phyloP scores from a whole-genome alignment of 2,888 invertebrate genomes.

The Eupithecia inturbata region DNA sequence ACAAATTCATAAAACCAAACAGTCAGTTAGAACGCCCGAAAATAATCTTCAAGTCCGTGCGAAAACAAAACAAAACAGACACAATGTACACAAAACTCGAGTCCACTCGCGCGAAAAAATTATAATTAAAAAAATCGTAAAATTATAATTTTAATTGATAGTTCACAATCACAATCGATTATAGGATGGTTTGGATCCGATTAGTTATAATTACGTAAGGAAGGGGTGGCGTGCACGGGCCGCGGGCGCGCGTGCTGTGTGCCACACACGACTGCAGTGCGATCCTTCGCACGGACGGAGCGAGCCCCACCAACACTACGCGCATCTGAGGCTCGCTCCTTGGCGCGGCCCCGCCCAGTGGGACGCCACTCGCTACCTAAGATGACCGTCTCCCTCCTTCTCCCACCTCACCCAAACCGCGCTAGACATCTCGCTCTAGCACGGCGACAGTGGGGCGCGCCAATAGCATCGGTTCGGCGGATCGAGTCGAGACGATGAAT shows the following conservation, averaged over 20 bases:
- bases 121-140: constrained; percentile 52
- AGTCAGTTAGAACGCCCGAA: constrained; percentile 66
- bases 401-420: constrained; percentile 58
- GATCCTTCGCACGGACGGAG: constrained; percentile 83
- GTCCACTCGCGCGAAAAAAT: constrained; percentile 63
- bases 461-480: constrained; percentile 83
- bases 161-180: constrained; percentile 80
- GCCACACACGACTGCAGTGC: constrained; percentile 84
- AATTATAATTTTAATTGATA: constrained; percentile 56
- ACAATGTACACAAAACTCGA: constrained; percentile 62
- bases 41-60: constrained; percentile 56
- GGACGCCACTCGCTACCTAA: constrained; percentile 83
- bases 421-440: constrained; percentile 68
- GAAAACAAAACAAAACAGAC: constrained; percentile 75
- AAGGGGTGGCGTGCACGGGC: constrained; percentile 68
- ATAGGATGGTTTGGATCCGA: constrained; percentile 73
- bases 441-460: constrained; percentile 83
- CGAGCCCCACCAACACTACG: constrained; percentile 86
- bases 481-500: constrained; percentile 84
- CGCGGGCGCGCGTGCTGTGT: constrained; percentile 77
- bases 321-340: constrained; percentile 85
- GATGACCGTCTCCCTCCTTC: constrained; percentile 81
- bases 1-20: constrained; percentile 58
- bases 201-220: constrained; percentile 81
- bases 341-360: constrained; percentile 86